Base-by-base conservation (phyloP, 2,888 invertebrate species). In the Lagria hirta region DNA sequence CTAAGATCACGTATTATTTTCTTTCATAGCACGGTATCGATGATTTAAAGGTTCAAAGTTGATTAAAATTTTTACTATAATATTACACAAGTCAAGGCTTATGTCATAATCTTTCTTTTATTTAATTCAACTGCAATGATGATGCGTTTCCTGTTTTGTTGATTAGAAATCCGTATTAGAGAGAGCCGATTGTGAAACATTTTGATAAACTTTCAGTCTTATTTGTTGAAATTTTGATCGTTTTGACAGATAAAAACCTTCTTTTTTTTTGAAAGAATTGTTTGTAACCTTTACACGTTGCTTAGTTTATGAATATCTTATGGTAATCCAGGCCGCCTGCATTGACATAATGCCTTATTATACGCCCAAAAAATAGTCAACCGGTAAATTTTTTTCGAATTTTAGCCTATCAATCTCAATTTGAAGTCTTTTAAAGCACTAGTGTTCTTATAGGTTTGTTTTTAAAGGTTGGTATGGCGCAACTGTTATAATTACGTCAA, bases 1-100 rank as follows among this genome's bases (percentile, higher is more conserved):
- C 28, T n/a, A 35, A 12, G 4, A 28, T 17, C 37, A 37, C 37
- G 37, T 35, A 35, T 35, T 26, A 26, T 35, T 26, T 35, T 15
- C 12, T 13, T 11, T n/a, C 14, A 11, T 32, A 10, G 32, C 8
- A 24, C 26, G 16, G n/a, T 4, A 26, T 26, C 26, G 2, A 18
- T 8, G 26, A 35, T 35, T 26, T 35, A 24, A 34, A 7, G 36
- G 36, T 28, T 21, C 34, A 34, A 34, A 34, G 32, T 18, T 24
- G 24, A 24, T 5, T 4, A 8, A 8, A 4, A 7, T 18, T 14
- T 32, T 32, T n/a, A n/a, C n/a, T n/a, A n/a, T n/a, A n/a, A n/a
- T n/a, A n/a, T n/a, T n/a, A n/a, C n/a, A n/a, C 6, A 14, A 7
- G 23, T 23, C 13, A 34, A 5, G 20, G 20, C 3, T 28, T 28